A percentile compares a stretch with the other conserved stretches of the same genome.
Conservation (phyloP, 1,140 invertebrate species). For the Camponotus pennsylvanicus region DNA sequence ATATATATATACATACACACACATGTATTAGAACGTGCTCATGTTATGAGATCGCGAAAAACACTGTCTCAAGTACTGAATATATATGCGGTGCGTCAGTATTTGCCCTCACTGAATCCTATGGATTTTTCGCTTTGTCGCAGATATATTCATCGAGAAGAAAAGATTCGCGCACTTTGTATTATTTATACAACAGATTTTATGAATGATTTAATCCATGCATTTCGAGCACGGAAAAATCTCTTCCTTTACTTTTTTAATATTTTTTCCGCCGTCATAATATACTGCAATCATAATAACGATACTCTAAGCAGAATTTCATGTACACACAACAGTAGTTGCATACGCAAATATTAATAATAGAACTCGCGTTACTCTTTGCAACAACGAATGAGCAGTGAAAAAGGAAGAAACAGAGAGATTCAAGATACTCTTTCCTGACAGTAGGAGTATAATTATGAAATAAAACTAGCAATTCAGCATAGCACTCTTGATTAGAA, state of each 20-base stretch:
- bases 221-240: conserved; percentile 34
- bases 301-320: conserved; percentile 27
- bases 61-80: conserved; percentile 50
- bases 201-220: conserved; percentile 42
- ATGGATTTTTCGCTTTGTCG: conserved; percentile 71
- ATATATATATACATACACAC: neutral
- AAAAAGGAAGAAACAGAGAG: neutral
- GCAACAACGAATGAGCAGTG: neutral
- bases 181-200: conserved; percentile 34
- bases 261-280: conserved; percentile 30
- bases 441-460: conserved; percentile 28
- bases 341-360: conserved; percentile 13
- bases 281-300: conserved; percentile 23
- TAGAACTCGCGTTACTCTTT: conserved; percentile 12
- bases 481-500: conserved; percentile 50
- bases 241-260: conserved; percentile 33
- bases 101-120: conserved; percentile 59
- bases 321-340: conserved; percentile 1
- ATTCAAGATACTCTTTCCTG: conserved; percentile 21
- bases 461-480: conserved; percentile 46
- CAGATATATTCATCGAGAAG: conserved; percentile 38
- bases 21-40: conserved; percentile 35
- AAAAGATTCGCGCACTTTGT: conserved; percentile 44
- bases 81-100: conserved; percentile 39
- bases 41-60: conserved; percentile 18